phyloP scores from a whole-genome alignment of 2,113 vertebrate species.

The Argyrosomus japonicus region DNA sequence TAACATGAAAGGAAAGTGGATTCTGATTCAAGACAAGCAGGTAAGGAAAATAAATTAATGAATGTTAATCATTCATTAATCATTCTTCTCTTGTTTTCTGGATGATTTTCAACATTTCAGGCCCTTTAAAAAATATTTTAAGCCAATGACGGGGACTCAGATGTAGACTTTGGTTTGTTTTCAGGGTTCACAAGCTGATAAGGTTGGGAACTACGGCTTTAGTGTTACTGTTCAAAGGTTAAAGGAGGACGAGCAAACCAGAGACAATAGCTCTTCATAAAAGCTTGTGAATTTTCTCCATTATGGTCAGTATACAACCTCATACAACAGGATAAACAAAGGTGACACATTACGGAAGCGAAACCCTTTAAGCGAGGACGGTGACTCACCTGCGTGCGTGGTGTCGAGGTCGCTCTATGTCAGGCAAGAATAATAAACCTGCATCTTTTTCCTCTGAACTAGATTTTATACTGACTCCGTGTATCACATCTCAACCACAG shows the following conservation, averaged over 20 bases:
- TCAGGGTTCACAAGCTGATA: not conserved
- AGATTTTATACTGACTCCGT: not conserved
- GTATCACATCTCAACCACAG: too few species aligned
- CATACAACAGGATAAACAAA: slow-evolving; percentile 10
- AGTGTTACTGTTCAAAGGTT: not conserved
- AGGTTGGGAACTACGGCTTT: not conserved
- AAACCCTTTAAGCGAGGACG: slow-evolving; percentile 34
- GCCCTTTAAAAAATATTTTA: not conserved
- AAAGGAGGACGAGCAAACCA: not conserved
- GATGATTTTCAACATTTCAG: not conserved
- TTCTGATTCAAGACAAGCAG: too few species aligned
- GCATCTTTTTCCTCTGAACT: not conserved
- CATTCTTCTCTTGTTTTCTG: too few species aligned
- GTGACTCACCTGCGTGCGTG: slow-evolving; percentile 50
- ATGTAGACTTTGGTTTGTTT: not conserved
- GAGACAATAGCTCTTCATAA: not conserved
- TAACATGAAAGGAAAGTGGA: too few species aligned
- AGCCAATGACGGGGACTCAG: not conserved
- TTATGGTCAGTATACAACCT: not conserved
- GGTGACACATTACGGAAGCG: not conserved
- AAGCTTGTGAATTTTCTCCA: not conserved
- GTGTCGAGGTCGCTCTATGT: slow-evolving; percentile 36
- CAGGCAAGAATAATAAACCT: not conserved
- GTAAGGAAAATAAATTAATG: too few species aligned
- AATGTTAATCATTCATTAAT: too few species aligned